Conservation (phyloP, 2,888 invertebrate species). For the Harmothoe impar region DNA sequence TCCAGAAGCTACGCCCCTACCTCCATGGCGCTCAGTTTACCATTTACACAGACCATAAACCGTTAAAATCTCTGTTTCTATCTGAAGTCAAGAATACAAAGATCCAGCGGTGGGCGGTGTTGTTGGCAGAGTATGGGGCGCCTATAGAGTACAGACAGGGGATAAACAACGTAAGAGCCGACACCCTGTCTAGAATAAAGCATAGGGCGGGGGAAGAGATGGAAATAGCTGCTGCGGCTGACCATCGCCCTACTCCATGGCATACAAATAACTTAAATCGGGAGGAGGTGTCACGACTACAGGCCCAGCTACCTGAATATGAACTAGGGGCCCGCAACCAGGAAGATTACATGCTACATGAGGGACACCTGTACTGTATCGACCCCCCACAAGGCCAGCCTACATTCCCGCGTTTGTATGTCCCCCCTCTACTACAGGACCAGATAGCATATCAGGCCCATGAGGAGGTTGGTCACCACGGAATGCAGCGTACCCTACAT, state of each 20-base stretch:
- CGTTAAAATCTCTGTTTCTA: constrained; percentile 25
- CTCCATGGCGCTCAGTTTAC: constrained; percentile 43
- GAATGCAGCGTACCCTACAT: constrained; percentile 2
- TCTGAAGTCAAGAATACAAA: constrained; percentile 7
- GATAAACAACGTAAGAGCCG: no score
- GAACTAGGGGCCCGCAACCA: background rate
- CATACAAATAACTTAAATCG: background rate
- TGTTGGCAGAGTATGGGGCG: background rate
- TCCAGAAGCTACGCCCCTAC: constrained; percentile 58
- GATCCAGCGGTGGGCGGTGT: background rate
- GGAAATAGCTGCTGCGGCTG: background rate
- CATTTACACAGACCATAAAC: constrained; percentile 43
- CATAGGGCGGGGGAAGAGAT: background rate
- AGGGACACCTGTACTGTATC: no score
- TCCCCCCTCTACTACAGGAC: background rate
- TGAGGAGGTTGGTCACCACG: no score
- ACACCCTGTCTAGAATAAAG: no score
- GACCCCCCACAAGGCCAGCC: background rate
- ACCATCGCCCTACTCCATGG: constrained; percentile 10
- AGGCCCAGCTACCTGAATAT: no score
- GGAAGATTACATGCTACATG: constrained; percentile 33
- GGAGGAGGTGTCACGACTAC: constrained; percentile 5
- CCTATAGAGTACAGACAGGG: constrained; percentile 16
- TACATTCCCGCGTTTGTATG: constrained; percentile 24
- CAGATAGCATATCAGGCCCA: constrained; percentile 38